A percentile compares a stretch with the other conserved stretches of the same genome.
phyloP scores from a whole-genome alignment of 2,113 vertebrate genomes.

The Promerops cafer region DNA sequence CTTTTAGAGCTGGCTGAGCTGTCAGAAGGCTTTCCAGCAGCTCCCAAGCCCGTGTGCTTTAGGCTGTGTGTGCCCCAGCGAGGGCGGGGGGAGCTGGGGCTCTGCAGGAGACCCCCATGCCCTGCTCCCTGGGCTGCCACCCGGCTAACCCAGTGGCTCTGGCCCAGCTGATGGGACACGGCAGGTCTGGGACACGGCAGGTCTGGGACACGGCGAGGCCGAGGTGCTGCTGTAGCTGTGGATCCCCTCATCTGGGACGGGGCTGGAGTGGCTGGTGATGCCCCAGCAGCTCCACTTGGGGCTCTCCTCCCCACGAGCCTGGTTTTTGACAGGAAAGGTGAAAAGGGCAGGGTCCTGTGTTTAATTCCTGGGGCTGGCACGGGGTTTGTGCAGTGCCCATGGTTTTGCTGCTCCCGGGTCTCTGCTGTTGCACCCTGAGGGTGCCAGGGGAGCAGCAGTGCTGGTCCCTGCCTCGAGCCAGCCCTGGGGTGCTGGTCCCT shows the following conservation, averaged over 20 bases:
- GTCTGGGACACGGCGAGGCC: too few species aligned
- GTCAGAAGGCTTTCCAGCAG: neutral
- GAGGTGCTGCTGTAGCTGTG: too few species aligned
- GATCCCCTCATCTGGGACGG: too few species aligned
- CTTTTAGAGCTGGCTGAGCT: neutral
- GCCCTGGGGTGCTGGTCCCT: accelerated
- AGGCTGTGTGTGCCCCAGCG: too few species aligned
- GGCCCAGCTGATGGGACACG: too few species aligned
- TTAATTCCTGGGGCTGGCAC: accelerated
- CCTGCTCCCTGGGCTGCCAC: neutral
- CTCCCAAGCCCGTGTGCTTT: neutral
- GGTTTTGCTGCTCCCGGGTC: accelerated
- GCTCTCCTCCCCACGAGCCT: too few species aligned
- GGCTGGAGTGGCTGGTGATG: too few species aligned
- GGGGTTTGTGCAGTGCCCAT: accelerated
- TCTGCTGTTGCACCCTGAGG: neutral
- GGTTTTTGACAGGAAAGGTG: neutral
- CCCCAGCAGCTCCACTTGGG: too few species aligned
- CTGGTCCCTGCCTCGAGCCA: accelerated
- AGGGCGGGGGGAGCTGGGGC: neutral
- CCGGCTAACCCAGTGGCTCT: neutral
- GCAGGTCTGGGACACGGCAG: too few species aligned
- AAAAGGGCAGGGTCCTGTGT: neutral
- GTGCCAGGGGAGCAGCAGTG: accelerated
- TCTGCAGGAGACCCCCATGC: too few species aligned